phyloP scores from a whole-genome alignment of 1,140 invertebrate genomes.

The Tigriopus japonicus region DNA sequence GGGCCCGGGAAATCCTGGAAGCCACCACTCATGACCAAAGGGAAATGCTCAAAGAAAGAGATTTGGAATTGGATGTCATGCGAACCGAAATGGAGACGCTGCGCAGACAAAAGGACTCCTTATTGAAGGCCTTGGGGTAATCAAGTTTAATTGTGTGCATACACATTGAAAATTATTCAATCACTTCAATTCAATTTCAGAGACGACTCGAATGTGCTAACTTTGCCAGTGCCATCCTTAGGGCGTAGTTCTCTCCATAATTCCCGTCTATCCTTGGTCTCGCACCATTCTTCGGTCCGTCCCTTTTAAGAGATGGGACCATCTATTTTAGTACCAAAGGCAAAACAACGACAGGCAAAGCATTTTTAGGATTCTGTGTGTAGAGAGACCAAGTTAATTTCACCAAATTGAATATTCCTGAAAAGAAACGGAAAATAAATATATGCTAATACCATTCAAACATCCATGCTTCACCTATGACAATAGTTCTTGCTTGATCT shows the following conservation, averaged over 20 bases:
- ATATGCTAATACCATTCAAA: neutral
- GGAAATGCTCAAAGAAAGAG: neutral
- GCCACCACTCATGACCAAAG: neutral
- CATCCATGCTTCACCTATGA: slow-evolving; percentile 37
- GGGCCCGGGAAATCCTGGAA: neutral
- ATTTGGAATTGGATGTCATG: neutral
- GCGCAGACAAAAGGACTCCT: slow-evolving; percentile 6
- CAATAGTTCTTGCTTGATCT: slow-evolving; percentile 49
- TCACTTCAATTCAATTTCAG: neutral
- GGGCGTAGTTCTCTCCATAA: neutral
- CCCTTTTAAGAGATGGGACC: neutral
- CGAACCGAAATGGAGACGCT: neutral
- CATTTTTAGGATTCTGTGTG: slow-evolving; percentile 40
- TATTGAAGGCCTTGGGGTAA: slow-evolving; percentile 8
- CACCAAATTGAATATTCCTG: slow-evolving; percentile 47
- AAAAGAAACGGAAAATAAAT: slow-evolving; percentile 19
- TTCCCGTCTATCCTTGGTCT: neutral
- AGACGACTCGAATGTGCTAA: neutral
- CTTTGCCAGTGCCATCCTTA: neutral
- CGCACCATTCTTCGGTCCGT: neutral
- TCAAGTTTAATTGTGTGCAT: neutral
- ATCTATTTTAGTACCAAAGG: slow-evolving; percentile 28
- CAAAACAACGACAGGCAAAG: slow-evolving; percentile 40
- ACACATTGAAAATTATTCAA: neutral
- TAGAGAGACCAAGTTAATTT: slow-evolving; percentile 48